Evolutionary conservation across 2,797 vertebrate species (phyloP), one percentile per base, ranked within the genome.

Genomic region (Leuciscus waleckii): DNA sequence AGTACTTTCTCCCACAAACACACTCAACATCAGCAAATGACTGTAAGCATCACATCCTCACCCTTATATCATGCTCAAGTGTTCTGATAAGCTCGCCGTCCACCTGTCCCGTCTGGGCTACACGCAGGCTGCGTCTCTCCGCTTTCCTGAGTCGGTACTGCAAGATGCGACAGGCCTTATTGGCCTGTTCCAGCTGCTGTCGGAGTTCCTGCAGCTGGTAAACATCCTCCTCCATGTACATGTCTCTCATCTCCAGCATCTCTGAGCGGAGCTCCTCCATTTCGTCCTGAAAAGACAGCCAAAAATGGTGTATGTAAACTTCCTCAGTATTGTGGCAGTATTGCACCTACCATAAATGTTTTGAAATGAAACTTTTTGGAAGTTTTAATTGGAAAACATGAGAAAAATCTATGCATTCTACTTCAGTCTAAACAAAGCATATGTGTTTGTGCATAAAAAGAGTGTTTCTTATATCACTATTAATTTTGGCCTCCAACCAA

Each of bases 141-240:
- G 97, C 97, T 92, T 99, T 99, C 86, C 97, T 97, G 88, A 99
- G 96, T 51, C 98, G 96, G 93, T 99, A 99, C 90, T 99, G 98
- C 88, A 99, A 95, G 94, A 99, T 98, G 86, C 98, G 98, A 65
- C 97, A 98, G 0, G 93, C 96, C 94, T 99, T 99, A 93, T 97
- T 98, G 90, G 98, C 97, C 91, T 97, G 97, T 87, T 99, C 98
- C 91, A 99, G 94, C 94, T 99, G 97, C 93, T 97, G 96, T 71
- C 96, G 93, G 85, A 99, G 95, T 86, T 98, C 97, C 94, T 99
- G 98, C 86, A 99, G 92, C 94, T 97, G 97, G 91, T 97, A 97
- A 23, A 97, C 95, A 0, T 98, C 98, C 92, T 99, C 98, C 93
- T 99, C 98, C 95, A 99, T 97, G 93, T 98, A 99, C 88, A 98